A percentile compares a stretch with the other conserved stretches of the same genome.
phyloP scores from a whole-genome alignment of 2,113 vertebrate species.

The Diadophis punctatus region DNA sequence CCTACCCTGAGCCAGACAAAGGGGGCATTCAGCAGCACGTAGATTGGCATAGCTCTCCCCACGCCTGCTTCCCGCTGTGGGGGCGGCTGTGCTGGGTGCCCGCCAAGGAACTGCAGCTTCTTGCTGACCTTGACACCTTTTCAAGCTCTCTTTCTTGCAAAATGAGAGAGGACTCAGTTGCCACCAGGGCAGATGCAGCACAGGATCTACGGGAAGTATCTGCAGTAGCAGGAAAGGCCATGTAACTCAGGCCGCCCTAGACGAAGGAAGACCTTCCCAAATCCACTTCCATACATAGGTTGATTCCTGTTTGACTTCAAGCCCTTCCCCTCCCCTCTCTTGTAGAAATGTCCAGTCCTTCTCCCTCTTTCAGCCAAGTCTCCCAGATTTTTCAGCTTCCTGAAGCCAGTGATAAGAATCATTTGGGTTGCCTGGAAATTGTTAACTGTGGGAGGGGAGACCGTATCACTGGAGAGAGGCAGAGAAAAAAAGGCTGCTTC shows the following conservation, averaged over 20 bases:
- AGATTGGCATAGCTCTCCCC: constrained; percentile 9
- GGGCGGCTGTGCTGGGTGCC: not conserved
- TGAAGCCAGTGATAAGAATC: not conserved
- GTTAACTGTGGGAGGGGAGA: not conserved
- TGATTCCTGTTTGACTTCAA: not conserved
- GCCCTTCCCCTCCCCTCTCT: not conserved
- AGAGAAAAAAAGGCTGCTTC: not conserved
- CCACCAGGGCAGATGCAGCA: not conserved
- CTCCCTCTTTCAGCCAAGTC: not conserved
- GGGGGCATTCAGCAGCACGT: constrained; percentile 10
- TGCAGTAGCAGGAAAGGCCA: not conserved
- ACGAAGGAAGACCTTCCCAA: not conserved
- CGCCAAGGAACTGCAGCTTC: not conserved
- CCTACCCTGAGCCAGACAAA: constrained; percentile 1
- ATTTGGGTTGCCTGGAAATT: not conserved
- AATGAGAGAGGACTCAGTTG: not conserved
- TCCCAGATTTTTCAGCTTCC: not conserved
- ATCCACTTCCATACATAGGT: not conserved
- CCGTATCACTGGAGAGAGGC: not conserved
- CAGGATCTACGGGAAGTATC: not conserved
- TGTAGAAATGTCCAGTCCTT: not conserved
- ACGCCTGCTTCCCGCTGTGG: constrained; percentile 10
- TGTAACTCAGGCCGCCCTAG: no score
- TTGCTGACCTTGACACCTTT: constrained; percentile 18
- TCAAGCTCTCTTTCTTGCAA: not conserved